Base-by-base conservation (phyloP, 2,888 invertebrate species). In the Xylota sylvarum region DNA sequence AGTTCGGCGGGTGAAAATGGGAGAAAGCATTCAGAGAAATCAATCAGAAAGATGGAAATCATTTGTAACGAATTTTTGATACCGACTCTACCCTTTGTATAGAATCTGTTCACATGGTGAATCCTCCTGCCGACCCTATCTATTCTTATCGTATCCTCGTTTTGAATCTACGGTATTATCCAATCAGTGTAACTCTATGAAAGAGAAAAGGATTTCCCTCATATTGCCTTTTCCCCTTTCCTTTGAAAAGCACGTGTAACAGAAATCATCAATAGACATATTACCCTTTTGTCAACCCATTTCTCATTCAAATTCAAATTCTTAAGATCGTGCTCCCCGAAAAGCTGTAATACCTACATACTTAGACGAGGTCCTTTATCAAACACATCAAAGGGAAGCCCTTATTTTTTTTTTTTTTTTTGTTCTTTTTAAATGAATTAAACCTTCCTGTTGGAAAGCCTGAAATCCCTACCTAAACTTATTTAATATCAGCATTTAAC, bases 401-500 rank as follows among this genome's bases (percentile, higher is more conserved):
- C 27, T 27, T 30, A 4, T 12, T 27, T 27, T 27, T 27, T 17
- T 52, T 52, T 30, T 27, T n/a, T 14, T 1, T 43, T 14, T 14
- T n/a, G 2, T 12, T n/a, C 1, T 48, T 30, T 32, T 32, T 30
- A 55, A 55, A 55, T 55, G 55, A 55, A 55, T 55, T 55, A 23
- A 55, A 55, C n/a, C 55, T 14, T 50, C 50, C 23, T 19, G 23
- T 9, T 17, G 9, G 48, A 48, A 48, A 48, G 6, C 6, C 10
- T n/a, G 55, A 30, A 55, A 32, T 55, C 55, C 30, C 55, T 30
- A 12, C 30, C n/a, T 32, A 55, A 55, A 55, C 30, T 55, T 55
- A 55, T 55, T 55, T 55, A 55, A 55, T 55, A 55, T 32, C 55
- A 55, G 55, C 55, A 30, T 55, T 55, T 55, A 30, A 30, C 12